Base-by-base conservation (phyloP, 2,888 invertebrate genomes). In the Euclidia mi region DNA sequence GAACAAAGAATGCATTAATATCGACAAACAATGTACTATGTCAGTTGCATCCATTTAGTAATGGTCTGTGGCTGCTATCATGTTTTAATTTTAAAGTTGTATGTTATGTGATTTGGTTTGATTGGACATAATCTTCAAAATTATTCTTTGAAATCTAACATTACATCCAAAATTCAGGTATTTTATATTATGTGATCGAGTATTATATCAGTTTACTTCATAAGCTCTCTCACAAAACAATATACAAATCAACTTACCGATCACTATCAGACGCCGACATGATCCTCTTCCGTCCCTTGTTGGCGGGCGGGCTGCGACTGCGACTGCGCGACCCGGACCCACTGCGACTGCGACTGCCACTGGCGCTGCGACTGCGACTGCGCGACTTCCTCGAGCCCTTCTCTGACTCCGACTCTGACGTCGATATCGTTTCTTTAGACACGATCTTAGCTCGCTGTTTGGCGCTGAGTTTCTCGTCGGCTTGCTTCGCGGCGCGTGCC, bases 391-490 rank as follows among this genome's bases (percentile, higher is more conserved):
- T 76, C 1, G 70, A 61, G 0, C 80, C 80, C 9, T 72, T 91
- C 49, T 96, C 96, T 64, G 97, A 97, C 67, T 96, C 96, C 0
- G 97, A 97, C 81, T 98, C 98, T 60, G 97, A 97, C 0, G 98
- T 98, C 0, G 99, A 99, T 70, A 99, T 99, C 0, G 98, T 98
- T 55, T 98, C 99, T 86, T 99, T 99, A 0, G 99, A 99, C 0
- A 98, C 97, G 83, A 99, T 97, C 81, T 98, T 97, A 65, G 97
- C 96, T 40, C 98, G 97, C 85, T 98, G 98, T 88, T 98, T 98
- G 6, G 96, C 96, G 32, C 97, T 95, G 52, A 97, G 96, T 15
- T 97, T 97, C 71, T 97, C 97, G 50, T 95, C 95, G 14, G 94
- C 87, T 1, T 88, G 88, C 61, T 79, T 89, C 0, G 90, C 85